Evolutionary conservation across 2,888 invertebrate species (phyloP), one percentile per base, ranked within the genome.

Genomic region (Emmelina monodactyla): DNA sequence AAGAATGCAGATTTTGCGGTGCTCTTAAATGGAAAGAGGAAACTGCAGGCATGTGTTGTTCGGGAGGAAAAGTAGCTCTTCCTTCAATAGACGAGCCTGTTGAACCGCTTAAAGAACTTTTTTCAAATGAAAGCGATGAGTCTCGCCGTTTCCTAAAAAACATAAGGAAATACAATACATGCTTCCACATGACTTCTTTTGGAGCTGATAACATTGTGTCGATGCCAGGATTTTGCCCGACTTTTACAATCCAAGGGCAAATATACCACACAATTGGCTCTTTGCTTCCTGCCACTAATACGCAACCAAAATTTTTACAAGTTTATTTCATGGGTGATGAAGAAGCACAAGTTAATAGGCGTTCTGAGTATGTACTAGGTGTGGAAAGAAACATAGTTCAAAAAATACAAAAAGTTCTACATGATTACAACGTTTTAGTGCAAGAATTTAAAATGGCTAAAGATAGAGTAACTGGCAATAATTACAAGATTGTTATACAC

Each of bases 1-100:
- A 38, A 25, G 39, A 28, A 16, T 45, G 43, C 25, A 40, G 22
- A 37, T 40, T 37, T 41, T 49, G 44, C 34, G 36, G 33, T 19
- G 44, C 48, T 29, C 34, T 46, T 14, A 49, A 49, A 35, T 50
- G 45, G 43, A 50, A 43, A 29, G 45, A 44, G 19, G 45, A 49
- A 45, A 14, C 42, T 33, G 25, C 4, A 4, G 25, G 46, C 16
- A 44, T 46, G 43, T 47, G 46, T 38, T 10, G 25, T 25, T 25
- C n/a, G 25, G 25, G 25, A 25, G 6, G n/a, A 25, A 7, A 25
- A 10, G 25, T 50, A 34, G 16, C 19, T 11, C 12, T 49, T 14
- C 41, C 45, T 31, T 30, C 31, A 16, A 9, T 49, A 35, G 38
- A 34, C 12, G 43, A 42, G 31, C 50, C 47, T n/a, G 39, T 36